Base-by-base conservation (phyloP, 2,888 invertebrate genomes). In the Philhelius pedissequus region DNA sequence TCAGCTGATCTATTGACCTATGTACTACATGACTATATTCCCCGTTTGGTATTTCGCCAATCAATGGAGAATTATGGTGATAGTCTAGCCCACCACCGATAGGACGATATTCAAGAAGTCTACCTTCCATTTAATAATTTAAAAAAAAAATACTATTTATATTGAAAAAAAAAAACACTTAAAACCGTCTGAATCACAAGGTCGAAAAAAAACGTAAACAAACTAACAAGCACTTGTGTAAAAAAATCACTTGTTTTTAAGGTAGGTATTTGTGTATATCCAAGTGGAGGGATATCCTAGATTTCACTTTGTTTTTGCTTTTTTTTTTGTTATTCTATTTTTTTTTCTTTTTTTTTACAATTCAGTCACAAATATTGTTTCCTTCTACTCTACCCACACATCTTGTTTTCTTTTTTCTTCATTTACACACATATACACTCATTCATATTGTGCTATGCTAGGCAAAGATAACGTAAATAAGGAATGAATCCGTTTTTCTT, bases 11-110 rank as follows among this genome's bases (percentile, higher is more conserved):
- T 90, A 94, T 94, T 87, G 94, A 94, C 87, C 94, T 93, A 89
- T 94, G 94, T 88, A 94, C 94, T 86, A 94, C 94, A 71, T 94
- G 93, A 87, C 94, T 93, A 89, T 94, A 94, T 87, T 94, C 94
- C 1, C 92, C 92, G 87, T 94, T 90, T 40, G 94, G 94, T 89
- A 94, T 94, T 91, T 94, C 94, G 0, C 94, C 94, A 92, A 94
- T 94, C 13, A 94, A 89, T 8, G 94, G 94, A 13, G 94, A 94
- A 80, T 91, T 92, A 89, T 94, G 94, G 89, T 94, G 94, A 90
- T 94, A 94, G 88, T 94, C 94, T 81, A 94, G 92, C 40, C 94
- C 94, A 75, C 94, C 94, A 66, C 88, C 94, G 86, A 91, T 93
- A 82, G 93, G 93, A 78, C 93, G 92, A 87, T 93, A 93, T 88